Base-by-base conservation (phyloP, 2,888 invertebrate species). In the Himalopsyche tibetana region DNA sequence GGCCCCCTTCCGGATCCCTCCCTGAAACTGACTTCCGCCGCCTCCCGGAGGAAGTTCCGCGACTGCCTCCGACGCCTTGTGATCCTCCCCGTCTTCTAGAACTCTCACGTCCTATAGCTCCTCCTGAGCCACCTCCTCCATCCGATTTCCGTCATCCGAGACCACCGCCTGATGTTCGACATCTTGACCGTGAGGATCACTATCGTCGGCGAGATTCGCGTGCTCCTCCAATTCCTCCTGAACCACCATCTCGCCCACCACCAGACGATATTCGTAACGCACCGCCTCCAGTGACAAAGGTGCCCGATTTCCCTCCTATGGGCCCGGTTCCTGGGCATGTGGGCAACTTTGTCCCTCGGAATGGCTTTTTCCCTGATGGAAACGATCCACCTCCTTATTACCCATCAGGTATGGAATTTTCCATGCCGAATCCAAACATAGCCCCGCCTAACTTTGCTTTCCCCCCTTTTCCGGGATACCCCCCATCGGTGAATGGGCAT, bases 401-500 rank as follows among this genome's bases (percentile, higher is more conserved):
- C 69, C 85, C 87, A 28, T 36, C 79, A 9, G 84, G 45, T 28
- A 28, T 84, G 4, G 84, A 81, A 19, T 84, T 86, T 56, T 8
- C 84, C 12, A 84, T 79, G 55, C 80, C 42, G 5, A 84, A 79
- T 81, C 82, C 82, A 51, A 40, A 55, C 28, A 45, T 82, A 1
- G 80, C 80, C 6, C 55, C 83, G 28, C 74, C 85, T 28, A 82
- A 80, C 45, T 45, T 82, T 15, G 63, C 82, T 36, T 86, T 87
- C 69, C 83, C 85, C 12, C 69, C 85, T 55, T 84, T 74, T 90
- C 91, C 87, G 90, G 90, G 86, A 79, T 86, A 83, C 80, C 86
- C 88, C 45, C 69, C 85, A 40, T 83, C 90, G 15, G 90, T 89
- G 91, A 91, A 89, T 91, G 93, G 89, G 93, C 92, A 81, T 45